Conservation (phyloP, 2,113 vertebrate genomes). For the Collichthys lucidus region DNA sequence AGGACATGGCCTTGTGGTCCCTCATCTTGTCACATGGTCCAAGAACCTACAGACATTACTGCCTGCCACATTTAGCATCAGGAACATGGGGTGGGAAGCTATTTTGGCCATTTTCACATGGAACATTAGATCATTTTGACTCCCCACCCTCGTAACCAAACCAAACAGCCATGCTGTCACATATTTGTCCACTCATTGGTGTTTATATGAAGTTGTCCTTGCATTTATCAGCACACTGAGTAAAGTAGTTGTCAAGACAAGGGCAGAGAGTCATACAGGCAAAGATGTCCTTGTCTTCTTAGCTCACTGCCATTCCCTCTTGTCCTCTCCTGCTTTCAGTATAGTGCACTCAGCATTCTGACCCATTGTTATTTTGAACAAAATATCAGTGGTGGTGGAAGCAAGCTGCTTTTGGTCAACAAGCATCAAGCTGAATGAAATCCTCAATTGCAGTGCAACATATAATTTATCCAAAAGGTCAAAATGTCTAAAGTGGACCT, state of each 20-base stretch:
- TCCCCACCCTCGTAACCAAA: background rate
- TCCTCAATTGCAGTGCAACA: background rate
- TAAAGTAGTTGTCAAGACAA: background rate
- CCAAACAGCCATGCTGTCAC: background rate
- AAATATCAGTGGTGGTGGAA: background rate
- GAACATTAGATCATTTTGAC: constrained; percentile 17
- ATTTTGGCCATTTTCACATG: constrained; percentile 31
- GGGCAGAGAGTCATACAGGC: background rate
- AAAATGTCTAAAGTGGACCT: background rate
- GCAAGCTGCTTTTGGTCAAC: background rate
- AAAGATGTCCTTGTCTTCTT: constrained; percentile 20
- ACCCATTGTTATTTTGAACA: background rate
- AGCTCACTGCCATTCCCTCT: background rate
- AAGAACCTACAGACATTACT: background rate
- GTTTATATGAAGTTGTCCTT: constrained; percentile 39
- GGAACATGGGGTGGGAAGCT: constrained; percentile 23
- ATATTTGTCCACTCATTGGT: background rate
- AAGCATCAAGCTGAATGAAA: background rate
- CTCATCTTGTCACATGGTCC: constrained; percentile 4
- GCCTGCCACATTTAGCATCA: constrained; percentile 30
- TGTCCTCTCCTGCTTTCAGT: background rate
- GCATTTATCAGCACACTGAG: constrained; percentile 11
- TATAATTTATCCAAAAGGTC: background rate
- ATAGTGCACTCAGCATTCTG: background rate
- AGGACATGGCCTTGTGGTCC: constrained; percentile 45